These are phyloP conservation scores for Aquatica leii DNA, from an alignment of 2,888 invertebrate species.

Conservation along the genomic window DNA sequence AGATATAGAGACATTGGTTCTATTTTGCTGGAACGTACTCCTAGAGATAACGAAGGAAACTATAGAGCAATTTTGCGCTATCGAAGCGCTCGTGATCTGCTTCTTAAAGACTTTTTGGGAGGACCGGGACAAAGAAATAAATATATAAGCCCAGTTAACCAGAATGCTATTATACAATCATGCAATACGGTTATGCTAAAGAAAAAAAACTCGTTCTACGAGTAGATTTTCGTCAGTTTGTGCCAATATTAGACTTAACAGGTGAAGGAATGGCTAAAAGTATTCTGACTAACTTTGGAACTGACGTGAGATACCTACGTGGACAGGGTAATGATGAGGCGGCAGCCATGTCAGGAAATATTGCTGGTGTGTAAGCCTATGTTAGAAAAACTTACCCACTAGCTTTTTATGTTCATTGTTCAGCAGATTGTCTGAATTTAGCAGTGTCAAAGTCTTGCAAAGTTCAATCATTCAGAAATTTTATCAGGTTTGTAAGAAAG, in stretches of 20 bases:
- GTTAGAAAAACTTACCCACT: too few relatives aligned
- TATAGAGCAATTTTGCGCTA: constrained; percentile 47
- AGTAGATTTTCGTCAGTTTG: constrained; percentile 40
- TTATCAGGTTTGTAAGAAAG: constrained; percentile 35
- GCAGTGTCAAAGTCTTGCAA: too few relatives aligned
- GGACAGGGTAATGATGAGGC: constrained; percentile 47
- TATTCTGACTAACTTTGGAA: constrained; percentile 36
- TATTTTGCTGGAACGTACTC: background rate
- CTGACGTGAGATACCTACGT: constrained; percentile 35
- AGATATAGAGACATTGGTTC: constrained; percentile 41
- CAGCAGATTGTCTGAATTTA: constrained; percentile 45
- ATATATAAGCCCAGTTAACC: constrained; percentile 43
- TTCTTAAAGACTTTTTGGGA: constrained; percentile 39
- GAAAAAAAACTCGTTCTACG: constrained; percentile 33
- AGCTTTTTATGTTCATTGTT: constrained; percentile 46
- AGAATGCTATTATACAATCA: constrained; percentile 46
- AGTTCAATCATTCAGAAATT: constrained; percentile 41
- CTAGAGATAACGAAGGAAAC: constrained; percentile 45
- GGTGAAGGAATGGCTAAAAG: too few relatives aligned
- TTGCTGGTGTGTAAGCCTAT: too few relatives aligned
- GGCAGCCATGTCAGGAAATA: constrained; percentile 39
- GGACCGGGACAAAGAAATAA: constrained; percentile 18
- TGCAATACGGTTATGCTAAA: constrained; percentile 36
- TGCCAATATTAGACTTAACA: constrained; percentile 31
- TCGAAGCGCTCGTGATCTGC: constrained; percentile 44